Conservation (phyloP, 2,888 invertebrate species). For the Netelia virgata region DNA sequence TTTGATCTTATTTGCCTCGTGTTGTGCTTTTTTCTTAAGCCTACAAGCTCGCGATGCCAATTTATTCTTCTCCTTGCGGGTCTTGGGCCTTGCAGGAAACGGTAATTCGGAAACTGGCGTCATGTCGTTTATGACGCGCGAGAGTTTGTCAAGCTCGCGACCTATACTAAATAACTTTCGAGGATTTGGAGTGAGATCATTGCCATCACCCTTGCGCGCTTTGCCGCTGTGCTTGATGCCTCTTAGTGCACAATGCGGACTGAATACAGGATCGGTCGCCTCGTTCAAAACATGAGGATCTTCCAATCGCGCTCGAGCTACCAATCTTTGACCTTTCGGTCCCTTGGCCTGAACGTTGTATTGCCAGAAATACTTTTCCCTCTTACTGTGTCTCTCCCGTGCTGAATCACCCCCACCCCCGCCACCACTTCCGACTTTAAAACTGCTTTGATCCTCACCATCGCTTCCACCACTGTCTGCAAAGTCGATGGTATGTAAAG, state of each 20-base stretch:
- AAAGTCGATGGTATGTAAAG: slow-evolving; percentile 48
- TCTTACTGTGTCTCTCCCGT: slow-evolving; percentile 86
- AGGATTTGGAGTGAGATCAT: slow-evolving; percentile 98
- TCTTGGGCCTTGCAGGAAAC: slow-evolving; percentile 94
- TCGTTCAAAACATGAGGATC: slow-evolving; percentile 97
- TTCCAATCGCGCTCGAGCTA: slow-evolving; percentile 93
- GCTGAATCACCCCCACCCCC: slow-evolving; percentile 78
- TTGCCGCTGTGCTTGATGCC: slow-evolving; percentile 97
- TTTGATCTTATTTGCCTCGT: slow-evolving; percentile 99
- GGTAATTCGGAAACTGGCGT: slow-evolving; percentile 97
- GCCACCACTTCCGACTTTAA: slow-evolving; percentile 80
- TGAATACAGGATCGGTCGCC: slow-evolving; percentile 98
- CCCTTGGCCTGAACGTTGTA: slow-evolving; percentile 99
- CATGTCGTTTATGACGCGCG: slow-evolving; percentile 97
- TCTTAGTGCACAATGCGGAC: slow-evolving; percentile 95
- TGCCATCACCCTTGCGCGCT: slow-evolving; percentile 98
- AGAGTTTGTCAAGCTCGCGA: slow-evolving; percentile 95
- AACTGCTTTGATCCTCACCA: slow-evolving; percentile 84
- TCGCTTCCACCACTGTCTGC: slow-evolving; percentile 89
- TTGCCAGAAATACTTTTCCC: slow-evolving; percentile 98
- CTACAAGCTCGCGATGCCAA: slow-evolving; percentile 98
- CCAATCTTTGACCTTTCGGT: slow-evolving; percentile 96
- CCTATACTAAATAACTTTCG: slow-evolving; percentile 96
- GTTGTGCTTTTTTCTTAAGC: slow-evolving; percentile 99
- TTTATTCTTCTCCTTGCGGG: slow-evolving; percentile 99